Evolutionary conservation across 2,113 vertebrate genomes (phyloP).

Genomic region (Aspidoscelis tigris): DNA sequence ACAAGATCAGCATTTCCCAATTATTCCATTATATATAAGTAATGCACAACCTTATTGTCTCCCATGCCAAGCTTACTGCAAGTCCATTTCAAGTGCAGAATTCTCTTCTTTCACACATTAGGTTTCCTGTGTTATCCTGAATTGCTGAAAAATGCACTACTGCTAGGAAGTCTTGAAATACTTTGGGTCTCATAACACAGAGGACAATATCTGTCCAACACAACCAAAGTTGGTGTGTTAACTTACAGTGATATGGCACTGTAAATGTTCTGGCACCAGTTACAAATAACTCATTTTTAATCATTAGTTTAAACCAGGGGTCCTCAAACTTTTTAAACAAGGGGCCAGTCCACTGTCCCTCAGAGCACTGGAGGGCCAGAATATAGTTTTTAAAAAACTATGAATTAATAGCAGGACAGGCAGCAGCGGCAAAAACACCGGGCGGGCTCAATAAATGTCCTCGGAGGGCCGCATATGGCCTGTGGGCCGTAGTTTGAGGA

Average conservation of each 20-base stretch:
- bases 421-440: no score
- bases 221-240: background rate
- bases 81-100: background rate
- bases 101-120: background rate
- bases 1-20: background rate
- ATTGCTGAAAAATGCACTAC: background rate
- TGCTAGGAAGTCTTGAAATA: background rate
- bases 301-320: constrained; percentile 2
- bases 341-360: no score
- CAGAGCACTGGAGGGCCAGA: no score
- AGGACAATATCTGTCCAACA: background rate
- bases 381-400: no score
- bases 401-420: no score
- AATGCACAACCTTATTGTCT: background rate
- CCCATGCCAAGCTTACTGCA: background rate
- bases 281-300: background rate
- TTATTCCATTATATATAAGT: background rate
- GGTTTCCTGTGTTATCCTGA: background rate
- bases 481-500: no score
- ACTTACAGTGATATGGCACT: background rate
- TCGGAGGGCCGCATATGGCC: no score
- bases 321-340: no score
- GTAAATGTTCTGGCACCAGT: background rate
- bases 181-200: background rate
- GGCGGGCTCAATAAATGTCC: no score